A percentile compares a stretch with the other conserved stretches of the same genome.
Conservation (phyloP, 2,888 invertebrate species). For the Drosophila mercatorum region DNA sequence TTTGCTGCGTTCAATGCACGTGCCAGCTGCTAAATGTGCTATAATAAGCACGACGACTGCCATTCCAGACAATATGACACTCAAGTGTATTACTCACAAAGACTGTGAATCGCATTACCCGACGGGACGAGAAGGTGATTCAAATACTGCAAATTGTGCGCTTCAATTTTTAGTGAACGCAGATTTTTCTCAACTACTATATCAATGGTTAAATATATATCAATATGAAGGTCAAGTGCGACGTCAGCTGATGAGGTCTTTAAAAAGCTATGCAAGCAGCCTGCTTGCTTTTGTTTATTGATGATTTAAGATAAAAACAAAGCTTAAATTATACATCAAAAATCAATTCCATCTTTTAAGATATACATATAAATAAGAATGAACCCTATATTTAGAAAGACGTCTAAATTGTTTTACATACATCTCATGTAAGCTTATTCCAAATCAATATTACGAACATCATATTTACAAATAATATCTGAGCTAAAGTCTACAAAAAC, state of each 20-base stretch:
- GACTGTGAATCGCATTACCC: background rate
- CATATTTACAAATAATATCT: background rate
- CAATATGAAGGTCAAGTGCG: too few species aligned
- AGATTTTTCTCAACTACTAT: too few species aligned
- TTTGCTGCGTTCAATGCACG: conserved; percentile 68
- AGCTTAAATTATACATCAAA: background rate
- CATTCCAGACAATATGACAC: conserved; percentile 28
- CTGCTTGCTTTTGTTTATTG: too few species aligned
- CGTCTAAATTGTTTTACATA: background rate
- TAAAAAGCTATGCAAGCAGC: too few species aligned
- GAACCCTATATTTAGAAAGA: background rate
- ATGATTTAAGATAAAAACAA: too few species aligned
- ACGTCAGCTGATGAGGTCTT: too few species aligned
- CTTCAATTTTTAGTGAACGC: background rate
- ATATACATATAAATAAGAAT: background rate
- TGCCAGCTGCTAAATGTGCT: conserved; percentile 40
- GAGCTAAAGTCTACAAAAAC: background rate
- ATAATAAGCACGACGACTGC: conserved; percentile 37
- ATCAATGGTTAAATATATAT: too few species aligned
- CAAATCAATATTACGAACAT: background rate
- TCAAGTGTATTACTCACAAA: conserved; percentile 14
- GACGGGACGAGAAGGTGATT: background rate
- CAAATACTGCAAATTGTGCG: background rate
- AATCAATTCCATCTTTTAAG: background rate
- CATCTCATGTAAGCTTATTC: background rate